Conservation (phyloP, 2,797 vertebrate genomes). For the Diglossa cyanea region DNA sequence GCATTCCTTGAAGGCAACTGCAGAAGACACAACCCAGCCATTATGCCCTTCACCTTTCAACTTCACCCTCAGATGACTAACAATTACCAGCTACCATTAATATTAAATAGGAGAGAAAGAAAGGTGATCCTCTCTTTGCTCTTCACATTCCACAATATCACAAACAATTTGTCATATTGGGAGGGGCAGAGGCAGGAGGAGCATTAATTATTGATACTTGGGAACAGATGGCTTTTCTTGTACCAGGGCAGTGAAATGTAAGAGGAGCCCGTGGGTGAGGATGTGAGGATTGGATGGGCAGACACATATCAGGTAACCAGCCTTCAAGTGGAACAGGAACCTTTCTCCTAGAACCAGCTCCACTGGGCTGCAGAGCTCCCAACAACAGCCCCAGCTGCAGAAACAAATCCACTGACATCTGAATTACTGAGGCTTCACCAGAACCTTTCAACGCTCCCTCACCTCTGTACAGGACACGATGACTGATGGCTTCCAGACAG, state of each 20-base stretch:
- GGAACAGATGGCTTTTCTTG: slow-evolving; percentile 67
- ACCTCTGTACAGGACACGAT: not conserved
- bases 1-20: not conserved
- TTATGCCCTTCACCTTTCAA: slow-evolving; percentile 47
- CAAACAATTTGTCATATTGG: slow-evolving; percentile 62
- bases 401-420: slow-evolving; percentile 31
- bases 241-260: slow-evolving; percentile 25
- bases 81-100: slow-evolving; percentile 63
- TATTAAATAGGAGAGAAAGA: slow-evolving; percentile 57
- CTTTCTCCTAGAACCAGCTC: slow-evolving; percentile 4
- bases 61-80: slow-evolving; percentile 57
- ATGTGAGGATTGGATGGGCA: slow-evolving; percentile 41
- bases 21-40: not conserved
- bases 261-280: slow-evolving; percentile 37
- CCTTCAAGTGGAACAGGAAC: slow-evolving; percentile 35
- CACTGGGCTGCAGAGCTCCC: not conserved
- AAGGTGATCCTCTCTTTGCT: slow-evolving; percentile 51
- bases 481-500: slow-evolving; percentile 39
- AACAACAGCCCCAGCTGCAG: not conserved
- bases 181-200: slow-evolving; percentile 32
- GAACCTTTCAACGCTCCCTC: slow-evolving; percentile 15
- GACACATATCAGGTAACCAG: slow-evolving; percentile 61
- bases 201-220: slow-evolving; percentile 62
- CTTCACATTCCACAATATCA: slow-evolving; percentile 59
- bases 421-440: slow-evolving; percentile 18